Conservation (phyloP, 2,888 invertebrate genomes). For the Lapara coniferarum region DNA sequence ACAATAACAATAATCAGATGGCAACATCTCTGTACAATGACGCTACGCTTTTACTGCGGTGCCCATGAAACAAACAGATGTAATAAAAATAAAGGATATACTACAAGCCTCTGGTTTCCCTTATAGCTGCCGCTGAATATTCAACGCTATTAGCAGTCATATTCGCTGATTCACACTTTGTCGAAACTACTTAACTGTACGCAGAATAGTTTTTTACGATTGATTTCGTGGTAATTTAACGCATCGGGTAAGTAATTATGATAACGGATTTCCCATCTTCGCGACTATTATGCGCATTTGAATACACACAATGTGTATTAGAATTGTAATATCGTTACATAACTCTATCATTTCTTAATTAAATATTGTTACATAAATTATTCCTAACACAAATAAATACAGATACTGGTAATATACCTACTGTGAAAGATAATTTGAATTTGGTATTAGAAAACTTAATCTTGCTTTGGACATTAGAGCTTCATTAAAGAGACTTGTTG, state of each 20-base stretch:
- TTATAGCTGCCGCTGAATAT: conserved; percentile 14
- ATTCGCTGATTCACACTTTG: not conserved
- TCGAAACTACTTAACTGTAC: not conserved
- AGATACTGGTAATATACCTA: no score
- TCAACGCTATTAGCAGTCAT: conserved; percentile 1
- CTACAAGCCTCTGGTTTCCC: conserved; percentile 12
- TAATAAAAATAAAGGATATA: conserved; percentile 28
- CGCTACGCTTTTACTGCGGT: conserved; percentile 61
- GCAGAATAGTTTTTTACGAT: not conserved
- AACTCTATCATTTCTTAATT: no score
- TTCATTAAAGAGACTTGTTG: no score
- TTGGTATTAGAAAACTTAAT: no score
- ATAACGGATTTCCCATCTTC: not conserved
- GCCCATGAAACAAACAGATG: conserved; percentile 47
- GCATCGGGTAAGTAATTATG: not conserved
- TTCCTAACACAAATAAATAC: no score
- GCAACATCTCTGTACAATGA: conserved; percentile 77
- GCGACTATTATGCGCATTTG: not conserved
- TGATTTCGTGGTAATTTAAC: not conserved
- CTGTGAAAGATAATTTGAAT: no score
- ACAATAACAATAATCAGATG: conserved; percentile 78
- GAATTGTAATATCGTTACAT: no score
- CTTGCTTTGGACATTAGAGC: no score
- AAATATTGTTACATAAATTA: no score
- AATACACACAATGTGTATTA: no score